Evolutionary conservation across 2,113 vertebrate species (phyloP).

Genomic region (Entomyzon cyanotis): DNA sequence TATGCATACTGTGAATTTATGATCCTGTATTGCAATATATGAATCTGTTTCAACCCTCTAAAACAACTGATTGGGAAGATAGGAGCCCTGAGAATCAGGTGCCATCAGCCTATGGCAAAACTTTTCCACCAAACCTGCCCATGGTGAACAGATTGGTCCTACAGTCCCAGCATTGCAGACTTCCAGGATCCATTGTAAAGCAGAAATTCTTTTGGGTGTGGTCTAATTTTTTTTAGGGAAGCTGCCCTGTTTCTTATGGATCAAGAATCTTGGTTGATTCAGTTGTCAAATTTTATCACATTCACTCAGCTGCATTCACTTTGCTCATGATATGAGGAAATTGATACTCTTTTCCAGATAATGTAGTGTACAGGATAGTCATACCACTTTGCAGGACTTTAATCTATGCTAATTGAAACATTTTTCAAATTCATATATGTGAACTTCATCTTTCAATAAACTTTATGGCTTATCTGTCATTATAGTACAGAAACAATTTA

Average conservation of each 20-base stretch:
- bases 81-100: background rate
- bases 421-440: background rate
- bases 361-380: background rate
- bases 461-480: background rate
- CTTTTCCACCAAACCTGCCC: background rate
- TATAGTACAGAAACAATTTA: background rate
- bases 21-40: background rate
- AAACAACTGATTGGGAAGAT: background rate
- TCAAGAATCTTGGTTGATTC: background rate
- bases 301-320: background rate
- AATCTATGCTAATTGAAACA: background rate
- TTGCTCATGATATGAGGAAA: background rate
- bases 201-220: background rate
- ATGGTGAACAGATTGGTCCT: background rate
- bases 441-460: background rate
- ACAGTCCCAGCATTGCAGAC: background rate
- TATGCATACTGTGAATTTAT: background rate
- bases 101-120: background rate
- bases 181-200: background rate
- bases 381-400: background rate
- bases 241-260: rapidly evolving
- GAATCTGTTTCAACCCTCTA: background rate
- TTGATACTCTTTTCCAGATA: background rate
- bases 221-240: background rate
- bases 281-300: background rate